Conservation (phyloP, 2,888 invertebrate species). For the Microchrysa polita region DNA sequence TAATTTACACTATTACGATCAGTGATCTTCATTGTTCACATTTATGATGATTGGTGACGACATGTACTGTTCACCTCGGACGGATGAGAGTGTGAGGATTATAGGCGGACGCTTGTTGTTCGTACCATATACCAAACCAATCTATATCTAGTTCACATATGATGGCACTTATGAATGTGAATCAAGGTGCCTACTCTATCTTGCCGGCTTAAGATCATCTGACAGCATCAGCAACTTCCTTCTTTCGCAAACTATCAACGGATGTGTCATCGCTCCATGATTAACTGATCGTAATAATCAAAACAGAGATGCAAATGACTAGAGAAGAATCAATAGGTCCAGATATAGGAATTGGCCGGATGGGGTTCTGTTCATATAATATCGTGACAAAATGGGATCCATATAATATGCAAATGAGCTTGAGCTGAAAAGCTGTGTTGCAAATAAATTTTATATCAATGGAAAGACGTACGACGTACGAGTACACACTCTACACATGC, state of each 20-base stretch:
- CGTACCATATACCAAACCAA: background rate
- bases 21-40: slow-evolving; percentile 31
- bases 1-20: slow-evolving; percentile 41
- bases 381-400: slow-evolving; percentile 33
- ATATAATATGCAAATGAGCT: slow-evolving; percentile 42
- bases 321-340: slow-evolving; percentile 11
- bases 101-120: background rate
- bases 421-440: slow-evolving; percentile 2
- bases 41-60: slow-evolving; percentile 39
- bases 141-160: background rate
- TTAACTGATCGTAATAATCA: slow-evolving; percentile 16
- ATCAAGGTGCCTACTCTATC: slow-evolving; percentile 15
- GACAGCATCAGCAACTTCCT: slow-evolving; percentile 29
- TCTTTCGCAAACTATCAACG: slow-evolving; percentile 23
- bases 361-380: background rate
- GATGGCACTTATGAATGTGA: background rate
- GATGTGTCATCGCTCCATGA: slow-evolving; percentile 22
- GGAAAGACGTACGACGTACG: no score
- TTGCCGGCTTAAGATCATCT: slow-evolving; percentile 29
- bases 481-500: no score
- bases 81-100: no score
- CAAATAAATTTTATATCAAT: no score
- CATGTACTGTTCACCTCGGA: no score
- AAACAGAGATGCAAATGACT: slow-evolving; percentile 16
- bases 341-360: background rate